phyloP scores from a whole-genome alignment of 2,113 vertebrate species.

The Pedionomus torquatus region DNA sequence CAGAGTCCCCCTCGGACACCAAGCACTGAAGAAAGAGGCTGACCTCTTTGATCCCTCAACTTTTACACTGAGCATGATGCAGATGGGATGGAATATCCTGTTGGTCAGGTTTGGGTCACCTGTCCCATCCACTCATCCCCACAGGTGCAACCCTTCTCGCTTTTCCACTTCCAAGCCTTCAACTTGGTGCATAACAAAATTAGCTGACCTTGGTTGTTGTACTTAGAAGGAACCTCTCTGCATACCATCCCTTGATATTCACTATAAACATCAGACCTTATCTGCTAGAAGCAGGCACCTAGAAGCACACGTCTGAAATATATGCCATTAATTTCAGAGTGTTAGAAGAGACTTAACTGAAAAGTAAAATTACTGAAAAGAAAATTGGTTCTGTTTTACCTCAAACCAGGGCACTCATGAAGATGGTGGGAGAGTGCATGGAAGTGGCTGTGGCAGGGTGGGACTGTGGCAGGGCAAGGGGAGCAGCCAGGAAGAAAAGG shows the following conservation, averaged over 20 bases:
- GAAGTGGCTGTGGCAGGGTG: background rate
- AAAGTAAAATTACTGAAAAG: background rate
- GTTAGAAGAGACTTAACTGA: background rate
- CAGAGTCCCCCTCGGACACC: background rate
- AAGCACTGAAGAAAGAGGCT: background rate
- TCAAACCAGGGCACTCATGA: background rate
- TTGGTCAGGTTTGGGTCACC: background rate
- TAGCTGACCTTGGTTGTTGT: background rate
- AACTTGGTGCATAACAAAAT: background rate
- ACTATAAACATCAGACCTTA: background rate
- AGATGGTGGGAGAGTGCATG: fast-evolving
- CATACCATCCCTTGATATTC: background rate
- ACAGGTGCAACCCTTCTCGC: background rate
- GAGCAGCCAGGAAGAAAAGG: background rate
- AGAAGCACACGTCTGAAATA: background rate
- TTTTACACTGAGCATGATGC: background rate
- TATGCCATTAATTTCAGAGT: background rate
- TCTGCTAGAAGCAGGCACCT: background rate
- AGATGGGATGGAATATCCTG: background rate
- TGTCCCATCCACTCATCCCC: background rate
- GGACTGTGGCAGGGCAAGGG: background rate
- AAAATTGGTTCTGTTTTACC: background rate
- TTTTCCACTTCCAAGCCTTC: background rate
- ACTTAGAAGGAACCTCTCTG: background rate
- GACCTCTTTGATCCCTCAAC: background rate